Base-by-base conservation (phyloP, 2,113 vertebrate species). In the Cacatua alba region DNA sequence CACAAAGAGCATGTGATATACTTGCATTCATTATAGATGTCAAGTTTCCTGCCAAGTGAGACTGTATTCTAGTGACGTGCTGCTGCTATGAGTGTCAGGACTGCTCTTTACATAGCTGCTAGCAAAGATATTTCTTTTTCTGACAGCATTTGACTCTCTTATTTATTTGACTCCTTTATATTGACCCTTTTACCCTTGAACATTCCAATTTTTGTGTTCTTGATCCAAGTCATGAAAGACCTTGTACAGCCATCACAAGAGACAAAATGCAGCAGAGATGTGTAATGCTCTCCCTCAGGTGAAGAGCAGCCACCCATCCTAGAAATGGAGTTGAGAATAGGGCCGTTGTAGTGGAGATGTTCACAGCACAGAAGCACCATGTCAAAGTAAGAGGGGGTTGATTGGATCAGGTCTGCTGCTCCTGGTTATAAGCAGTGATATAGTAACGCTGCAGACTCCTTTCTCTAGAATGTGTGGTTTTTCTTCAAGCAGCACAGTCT, bases 41-140 rank as follows among this genome's bases (percentile, higher is more conserved):
- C 92, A 94, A 88, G 41, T 67, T 93, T 87, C 80, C 77, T 88
- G 88, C 48, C 70, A 70, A 87, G 67, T 65, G 74, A 78, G 64
- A 75, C 70, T 92, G 68, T 48, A 39, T 86, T 96, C 70, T 95
- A 77, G n/a, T 85, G 51, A 55, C 29, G 14, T 78, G 37, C 62
- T 92, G 14, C 52, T 94, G 57, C 55, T 90, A 8, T 53, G 37
- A 76, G 37, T 82, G 60, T 94, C 55, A 90, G 82, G 33, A 48
- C 53, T 83, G 28, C 35, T 81, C 64, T 93, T 92, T 57, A 55
- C 35, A 59, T 78, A 3, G 2, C 57, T 89, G 25, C 62, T 88
- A 92, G 68, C 19, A 72, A 70, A 88, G 44, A 33, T 31, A 7
- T 9, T 90, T 85, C n/a, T 37, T 83, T 75, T 90, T 78, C n/a